These are phyloP conservation scores for Coregonus suidteri DNA, from an alignment of 2,797 vertebrate genomes.

Conservation along the genomic window DNA sequence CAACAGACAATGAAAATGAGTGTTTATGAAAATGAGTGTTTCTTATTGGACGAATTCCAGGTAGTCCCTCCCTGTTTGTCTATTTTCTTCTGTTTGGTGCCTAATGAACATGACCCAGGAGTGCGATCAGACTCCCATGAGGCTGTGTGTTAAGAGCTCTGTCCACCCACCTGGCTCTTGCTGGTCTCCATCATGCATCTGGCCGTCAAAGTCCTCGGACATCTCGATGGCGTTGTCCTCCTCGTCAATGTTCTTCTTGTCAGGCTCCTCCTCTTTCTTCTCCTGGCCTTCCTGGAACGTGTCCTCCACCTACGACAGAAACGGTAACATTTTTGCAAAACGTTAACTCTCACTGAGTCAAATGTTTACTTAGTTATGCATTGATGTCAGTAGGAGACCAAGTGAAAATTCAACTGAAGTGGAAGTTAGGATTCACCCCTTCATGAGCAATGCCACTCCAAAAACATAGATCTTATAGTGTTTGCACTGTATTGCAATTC, in stretches of 20 bases:
- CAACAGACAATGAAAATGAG: neutral
- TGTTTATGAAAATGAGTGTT: neutral
- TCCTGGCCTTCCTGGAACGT: constrained; percentile 86
- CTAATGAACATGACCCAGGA: neutral
- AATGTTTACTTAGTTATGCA: too few relatives aligned
- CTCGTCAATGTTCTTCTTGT: constrained; percentile 84
- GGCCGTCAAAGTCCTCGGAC: constrained; percentile 96
- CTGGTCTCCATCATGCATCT: constrained; percentile 86
- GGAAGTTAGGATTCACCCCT: neutral
- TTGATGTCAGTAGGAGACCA: neutral
- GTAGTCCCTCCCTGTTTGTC: too few relatives aligned
- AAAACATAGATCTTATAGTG: too few relatives aligned
- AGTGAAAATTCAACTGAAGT: neutral
- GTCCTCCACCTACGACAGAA: constrained; percentile 88
- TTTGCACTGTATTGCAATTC: too few relatives aligned
- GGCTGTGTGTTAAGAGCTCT: neutral
- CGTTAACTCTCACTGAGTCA: neutral
- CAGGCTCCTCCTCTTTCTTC: constrained; percentile 85
- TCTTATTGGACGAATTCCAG: neutral
- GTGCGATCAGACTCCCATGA: too few relatives aligned
- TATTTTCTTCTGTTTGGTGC: neutral
- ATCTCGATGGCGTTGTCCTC: constrained; percentile 97
- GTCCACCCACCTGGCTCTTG: constrained; percentile 80
- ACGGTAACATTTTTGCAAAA: neutral
- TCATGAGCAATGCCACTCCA: neutral